Base-by-base conservation (phyloP, 1,140 invertebrate species). In the Drosophila busckii region DNA sequence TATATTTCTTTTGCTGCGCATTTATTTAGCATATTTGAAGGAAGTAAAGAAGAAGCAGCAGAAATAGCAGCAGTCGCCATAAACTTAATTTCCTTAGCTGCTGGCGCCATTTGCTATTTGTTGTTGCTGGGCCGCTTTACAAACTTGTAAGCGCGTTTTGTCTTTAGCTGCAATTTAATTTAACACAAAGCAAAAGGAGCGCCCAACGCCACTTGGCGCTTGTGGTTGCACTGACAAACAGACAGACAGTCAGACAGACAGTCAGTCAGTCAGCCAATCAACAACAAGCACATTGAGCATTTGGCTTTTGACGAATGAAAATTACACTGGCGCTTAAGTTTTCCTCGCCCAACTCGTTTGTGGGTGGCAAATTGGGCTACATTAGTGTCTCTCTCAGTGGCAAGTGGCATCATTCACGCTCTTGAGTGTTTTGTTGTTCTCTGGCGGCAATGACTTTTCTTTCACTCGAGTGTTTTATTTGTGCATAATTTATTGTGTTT, bases 11-110 rank as follows among this genome's bases (percentile, higher is more conserved):
- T 38, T 69, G 65, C 62, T 69, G 55, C 55, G 73, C 68, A 53
- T 80, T 80, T 80, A 73, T 65, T 80, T 80, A 80, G 68, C 73
- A 80, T 80, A 82, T 80, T 80, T 80, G n/a, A n/a, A n/a, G n/a
- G n/a, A n/a, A n/a, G n/a, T n/a, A n/a, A n/a, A n/a, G n/a, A n/a
- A n/a, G n/a, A n/a, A n/a, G n/a, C n/a, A n/a, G n/a, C n/a, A n/a
- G n/a, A n/a, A n/a, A n/a, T n/a, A n/a, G n/a, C n/a, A n/a, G n/a
- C 62, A 45, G 55, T 35, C 23, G 55, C 16, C 68, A 62, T 80
- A 71, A 82, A 82, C 75, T 82, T 82, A 82, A 82, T 82, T 82
- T 82, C 75, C 75, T 66, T 46, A 55, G 52, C 20, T 41, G 32
- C 28, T 45, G 26, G 9, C 20, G 40, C 35, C 48, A 20, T 7